Conservation (phyloP, 37 sponge, comb jelly and placozoan genomes). For the Tethya wilhelma region DNA sequence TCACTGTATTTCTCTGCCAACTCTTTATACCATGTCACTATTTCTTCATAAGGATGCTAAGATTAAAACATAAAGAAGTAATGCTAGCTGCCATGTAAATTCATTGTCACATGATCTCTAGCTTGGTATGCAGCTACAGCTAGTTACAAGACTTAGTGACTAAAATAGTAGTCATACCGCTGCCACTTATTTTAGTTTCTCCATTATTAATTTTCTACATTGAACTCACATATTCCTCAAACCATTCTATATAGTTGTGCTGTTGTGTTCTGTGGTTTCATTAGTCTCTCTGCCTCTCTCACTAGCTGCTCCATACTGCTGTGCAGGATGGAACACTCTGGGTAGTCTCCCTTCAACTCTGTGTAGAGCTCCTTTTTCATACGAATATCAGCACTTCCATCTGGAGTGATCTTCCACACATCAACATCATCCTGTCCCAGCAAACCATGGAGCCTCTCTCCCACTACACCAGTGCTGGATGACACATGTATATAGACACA, state of each 20-base stretch:
- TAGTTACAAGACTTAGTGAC: no score
- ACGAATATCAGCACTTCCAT: conserved; percentile 21
- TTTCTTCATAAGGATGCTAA: conserved; percentile 57
- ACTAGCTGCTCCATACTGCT: conserved; percentile 50
- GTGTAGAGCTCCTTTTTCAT: neutral
- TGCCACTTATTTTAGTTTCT: no score
- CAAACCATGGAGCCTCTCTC: conserved; percentile 9
- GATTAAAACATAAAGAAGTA: neutral
- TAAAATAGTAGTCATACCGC: no score
- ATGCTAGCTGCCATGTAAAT: neutral
- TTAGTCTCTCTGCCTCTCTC: conserved; percentile 29
- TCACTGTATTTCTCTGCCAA: conserved; percentile 9
- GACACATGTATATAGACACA: no score
- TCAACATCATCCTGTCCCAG: conserved; percentile 38
- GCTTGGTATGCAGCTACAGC: neutral
- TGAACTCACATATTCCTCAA: conserved; percentile 61
- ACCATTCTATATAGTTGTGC: conserved; percentile 54
- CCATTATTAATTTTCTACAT: no score
- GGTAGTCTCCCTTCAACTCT: conserved; percentile 4
- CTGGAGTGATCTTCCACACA: conserved; percentile 41
- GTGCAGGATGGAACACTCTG: conserved; percentile 28
- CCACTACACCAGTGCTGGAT: conserved; percentile 1
- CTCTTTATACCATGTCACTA: conserved; percentile 29
- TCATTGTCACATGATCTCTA: no score
- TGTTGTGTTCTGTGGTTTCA: neutral